A percentile compares a stretch with the other conserved stretches of the same genome.
Evolutionary conservation across 2,888 invertebrate genomes (phyloP).

Genomic region (Acronicta psi): DNA sequence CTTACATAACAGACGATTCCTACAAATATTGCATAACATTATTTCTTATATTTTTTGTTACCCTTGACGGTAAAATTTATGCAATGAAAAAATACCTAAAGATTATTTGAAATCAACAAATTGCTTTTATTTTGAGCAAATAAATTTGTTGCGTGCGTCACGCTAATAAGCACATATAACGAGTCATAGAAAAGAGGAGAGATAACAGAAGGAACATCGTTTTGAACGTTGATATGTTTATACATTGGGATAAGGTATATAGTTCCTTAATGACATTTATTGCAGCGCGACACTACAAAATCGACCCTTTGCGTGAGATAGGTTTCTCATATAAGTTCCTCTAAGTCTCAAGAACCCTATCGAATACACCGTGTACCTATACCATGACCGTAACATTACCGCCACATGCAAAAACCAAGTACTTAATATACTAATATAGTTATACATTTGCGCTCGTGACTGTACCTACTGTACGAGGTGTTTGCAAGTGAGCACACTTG

Average conservation of each 20-base stretch:
- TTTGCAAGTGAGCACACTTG: too few relatives aligned
- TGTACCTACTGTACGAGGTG: too few relatives aligned
- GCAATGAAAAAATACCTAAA: conserved; percentile 48
- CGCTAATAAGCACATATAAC: conserved; percentile 36
- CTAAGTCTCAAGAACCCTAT: not conserved
- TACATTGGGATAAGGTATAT: conserved; percentile 62
- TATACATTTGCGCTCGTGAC: too few relatives aligned
- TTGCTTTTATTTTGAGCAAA: conserved; percentile 84
- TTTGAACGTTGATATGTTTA: conserved; percentile 74
- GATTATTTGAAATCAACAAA: conserved; percentile 47
- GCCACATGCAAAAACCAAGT: too few relatives aligned
- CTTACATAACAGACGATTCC: too few relatives aligned
- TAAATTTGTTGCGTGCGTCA: conserved; percentile 58
- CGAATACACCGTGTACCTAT: not conserved
- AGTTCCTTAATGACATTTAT: conserved; percentile 35
- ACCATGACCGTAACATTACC: too few relatives aligned
- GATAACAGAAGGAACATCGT: conserved; percentile 51
- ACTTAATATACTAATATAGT: too few relatives aligned
- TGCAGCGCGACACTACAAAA: not conserved
- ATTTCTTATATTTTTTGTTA: too few relatives aligned
- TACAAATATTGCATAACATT: too few relatives aligned
- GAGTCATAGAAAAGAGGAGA: conserved; percentile 4
- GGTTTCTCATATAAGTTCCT: not conserved
- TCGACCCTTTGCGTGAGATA: not conserved
- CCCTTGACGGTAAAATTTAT: conserved; percentile 48